Percentiles rank a stretch among this genome's conserved stretches.
Conservation (phyloP, 1,140 invertebrate species). For the Cecropterus lyciades region DNA sequence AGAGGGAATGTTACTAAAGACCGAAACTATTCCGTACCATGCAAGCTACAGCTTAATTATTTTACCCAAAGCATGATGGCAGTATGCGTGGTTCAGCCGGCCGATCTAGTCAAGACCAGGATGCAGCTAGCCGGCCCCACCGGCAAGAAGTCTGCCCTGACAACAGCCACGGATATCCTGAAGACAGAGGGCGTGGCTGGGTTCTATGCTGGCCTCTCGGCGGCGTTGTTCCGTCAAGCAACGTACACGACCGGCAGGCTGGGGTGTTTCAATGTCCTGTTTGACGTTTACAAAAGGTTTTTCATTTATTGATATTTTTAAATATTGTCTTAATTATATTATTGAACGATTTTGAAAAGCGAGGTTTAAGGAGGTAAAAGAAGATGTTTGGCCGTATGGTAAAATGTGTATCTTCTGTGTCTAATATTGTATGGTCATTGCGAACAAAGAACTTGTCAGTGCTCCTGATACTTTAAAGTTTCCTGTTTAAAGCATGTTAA, state of each 20-base stretch:
- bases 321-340: too few species aligned
- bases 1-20: too few species aligned
- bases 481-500: too few species aligned
- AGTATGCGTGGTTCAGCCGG: constrained; percentile 97
- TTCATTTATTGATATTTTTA: too few species aligned
- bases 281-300: constrained; percentile 90
- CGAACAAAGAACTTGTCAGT: too few species aligned
- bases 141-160: constrained; percentile 87
- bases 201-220: constrained; percentile 95
- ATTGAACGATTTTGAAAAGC: too few species aligned
- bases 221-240: constrained; percentile 95
- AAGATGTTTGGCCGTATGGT: too few species aligned
- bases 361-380: too few species aligned
- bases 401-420: too few species aligned
- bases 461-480: too few species aligned
- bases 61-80: constrained; percentile 93
- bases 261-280: constrained; percentile 96
- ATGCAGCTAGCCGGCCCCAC: constrained; percentile 93
- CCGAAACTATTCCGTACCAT: too few species aligned
- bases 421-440: too few species aligned
- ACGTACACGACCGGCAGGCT: constrained; percentile 98
- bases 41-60: neutral
- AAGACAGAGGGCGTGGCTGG: constrained; percentile 95
- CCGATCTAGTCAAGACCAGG: constrained; percentile 98
- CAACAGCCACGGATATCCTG: constrained; percentile 90